Evolutionary conservation across 2,888 invertebrate genomes (phyloP).

Genomic region (Xylocampa areola): DNA sequence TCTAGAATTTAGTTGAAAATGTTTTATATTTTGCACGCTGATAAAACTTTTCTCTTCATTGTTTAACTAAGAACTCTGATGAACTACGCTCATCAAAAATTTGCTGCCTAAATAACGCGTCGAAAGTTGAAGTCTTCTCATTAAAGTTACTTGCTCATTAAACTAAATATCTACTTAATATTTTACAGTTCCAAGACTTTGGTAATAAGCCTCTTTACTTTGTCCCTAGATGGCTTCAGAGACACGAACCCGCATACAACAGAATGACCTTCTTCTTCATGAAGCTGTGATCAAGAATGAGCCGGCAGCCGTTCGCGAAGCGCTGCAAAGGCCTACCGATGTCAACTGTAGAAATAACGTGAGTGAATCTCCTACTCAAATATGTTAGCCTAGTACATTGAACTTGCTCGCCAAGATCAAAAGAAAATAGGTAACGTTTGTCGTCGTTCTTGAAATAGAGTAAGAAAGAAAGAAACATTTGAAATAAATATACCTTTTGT

Average conservation of each 20-base stretch:
- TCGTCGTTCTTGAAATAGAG: too few relatives aligned
- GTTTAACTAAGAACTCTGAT: too few relatives aligned
- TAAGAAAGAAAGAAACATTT: too few relatives aligned
- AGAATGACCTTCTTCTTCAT: conserved; percentile 92
- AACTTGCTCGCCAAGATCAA: conserved; percentile 14
- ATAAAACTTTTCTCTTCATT: too few relatives aligned
- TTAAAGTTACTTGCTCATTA: conserved; percentile 25
- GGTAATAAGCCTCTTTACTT: neutral
- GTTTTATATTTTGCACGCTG: too few relatives aligned
- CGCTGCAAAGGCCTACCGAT: conserved; percentile 91
- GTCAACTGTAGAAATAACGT: conserved; percentile 93
- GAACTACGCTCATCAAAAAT: conserved; percentile 6
- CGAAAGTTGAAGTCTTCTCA: conserved; percentile 17
- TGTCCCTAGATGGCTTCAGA: conserved; percentile 73
- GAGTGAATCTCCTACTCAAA: conserved; percentile 68
- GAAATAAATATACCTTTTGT: neutral
- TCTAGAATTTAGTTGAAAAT: too few relatives aligned
- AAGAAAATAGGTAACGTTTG: too few relatives aligned
- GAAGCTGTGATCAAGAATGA: conserved; percentile 94
- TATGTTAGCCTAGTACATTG: conserved; percentile 43
- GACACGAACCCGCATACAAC: conserved; percentile 87
- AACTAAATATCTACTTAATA: conserved; percentile 4
- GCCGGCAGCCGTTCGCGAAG: conserved; percentile 91
- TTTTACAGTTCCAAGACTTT: neutral
- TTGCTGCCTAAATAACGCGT: conserved; percentile 15